Evolutionary conservation across 2,797 vertebrate genomes (phyloP).

Genomic region (Acanthornis magna): DNA sequence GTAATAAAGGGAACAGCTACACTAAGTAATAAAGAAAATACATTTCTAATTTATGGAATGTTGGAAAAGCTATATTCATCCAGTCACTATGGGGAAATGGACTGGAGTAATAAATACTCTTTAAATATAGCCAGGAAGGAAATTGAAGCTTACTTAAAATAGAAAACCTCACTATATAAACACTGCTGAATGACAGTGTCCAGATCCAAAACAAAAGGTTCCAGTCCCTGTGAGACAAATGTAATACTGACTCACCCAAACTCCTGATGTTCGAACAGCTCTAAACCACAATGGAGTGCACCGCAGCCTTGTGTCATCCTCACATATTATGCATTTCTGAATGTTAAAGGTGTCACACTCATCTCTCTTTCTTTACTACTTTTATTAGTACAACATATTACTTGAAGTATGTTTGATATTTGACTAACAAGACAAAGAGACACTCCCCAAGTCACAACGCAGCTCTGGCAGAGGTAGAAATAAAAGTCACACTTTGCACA

Average conservation of each 20-base stretch:
- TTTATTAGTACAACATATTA: not conserved
- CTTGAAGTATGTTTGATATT: not conserved
- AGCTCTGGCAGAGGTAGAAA: not conserved
- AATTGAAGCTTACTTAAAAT: slow-evolving; percentile 27
- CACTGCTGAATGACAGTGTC: not conserved
- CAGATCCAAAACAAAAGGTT: not conserved
- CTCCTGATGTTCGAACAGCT: not conserved
- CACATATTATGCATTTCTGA: not conserved
- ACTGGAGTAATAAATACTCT: slow-evolving; percentile 7
- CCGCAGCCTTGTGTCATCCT: not conserved
- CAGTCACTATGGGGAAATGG: slow-evolving; percentile 9
- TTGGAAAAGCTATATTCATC: not conserved
- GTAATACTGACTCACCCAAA: not conserved
- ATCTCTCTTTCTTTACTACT: not conserved
- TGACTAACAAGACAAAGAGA: not conserved
- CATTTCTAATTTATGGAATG: slow-evolving; percentile 20
- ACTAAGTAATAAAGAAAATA: slow-evolving; percentile 4
- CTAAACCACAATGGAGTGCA: not conserved
- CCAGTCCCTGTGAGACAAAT: not conserved
- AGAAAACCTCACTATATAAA: not conserved
- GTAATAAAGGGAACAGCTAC: slow-evolving; percentile 5
- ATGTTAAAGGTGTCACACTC: not conserved
- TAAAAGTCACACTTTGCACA: not conserved
- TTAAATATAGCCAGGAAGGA: slow-evolving; percentile 35
- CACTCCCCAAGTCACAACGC: not conserved